Evolutionary conservation across 2,888 invertebrate genomes (phyloP).

Genomic region (Cataglyphis rosenhaueri): DNA sequence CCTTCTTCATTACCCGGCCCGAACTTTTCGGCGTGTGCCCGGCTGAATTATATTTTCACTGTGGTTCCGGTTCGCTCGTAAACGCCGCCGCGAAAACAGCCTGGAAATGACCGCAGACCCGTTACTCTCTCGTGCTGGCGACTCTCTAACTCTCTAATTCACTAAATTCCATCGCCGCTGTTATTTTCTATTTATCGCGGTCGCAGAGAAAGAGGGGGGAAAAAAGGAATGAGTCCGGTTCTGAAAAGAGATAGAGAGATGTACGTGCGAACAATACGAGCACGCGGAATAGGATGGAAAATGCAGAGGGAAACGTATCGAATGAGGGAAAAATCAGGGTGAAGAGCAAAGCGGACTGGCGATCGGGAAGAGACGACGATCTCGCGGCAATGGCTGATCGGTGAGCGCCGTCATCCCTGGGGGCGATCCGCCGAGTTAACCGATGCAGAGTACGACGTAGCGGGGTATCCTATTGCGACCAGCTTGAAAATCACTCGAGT

Average conservation of each 20-base stretch:
- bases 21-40: conserved; percentile 40
- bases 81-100: conserved; percentile 23
- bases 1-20: conserved; percentile 40
- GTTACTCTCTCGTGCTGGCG: conserved; percentile 49
- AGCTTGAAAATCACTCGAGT: conserved; percentile 76
- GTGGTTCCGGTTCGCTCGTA: conserved; percentile 15
- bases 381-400: conserved; percentile 28
- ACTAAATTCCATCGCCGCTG: conserved; percentile 45
- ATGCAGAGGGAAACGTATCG: conserved; percentile 11
- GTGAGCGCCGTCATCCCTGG: conserved; percentile 55
- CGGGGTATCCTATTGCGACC: conserved; percentile 74
- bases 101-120: conserved; percentile 49
- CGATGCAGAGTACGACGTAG: conserved; percentile 68
- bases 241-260: neutral
- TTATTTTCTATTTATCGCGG: conserved; percentile 59
- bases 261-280: neutral
- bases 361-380: conserved; percentile 17
- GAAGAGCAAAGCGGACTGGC: conserved; percentile 23
- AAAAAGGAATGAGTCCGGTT: neutral
- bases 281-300: neutral
- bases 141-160: conserved; percentile 49
- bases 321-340: conserved; percentile 18
- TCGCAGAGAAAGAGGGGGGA: neutral
- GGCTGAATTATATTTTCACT: conserved; percentile 48
- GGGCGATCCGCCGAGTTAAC: conserved; percentile 74